Base-by-base conservation (phyloP, 2,797 vertebrate species). In the Scolopax rusticola region DNA sequence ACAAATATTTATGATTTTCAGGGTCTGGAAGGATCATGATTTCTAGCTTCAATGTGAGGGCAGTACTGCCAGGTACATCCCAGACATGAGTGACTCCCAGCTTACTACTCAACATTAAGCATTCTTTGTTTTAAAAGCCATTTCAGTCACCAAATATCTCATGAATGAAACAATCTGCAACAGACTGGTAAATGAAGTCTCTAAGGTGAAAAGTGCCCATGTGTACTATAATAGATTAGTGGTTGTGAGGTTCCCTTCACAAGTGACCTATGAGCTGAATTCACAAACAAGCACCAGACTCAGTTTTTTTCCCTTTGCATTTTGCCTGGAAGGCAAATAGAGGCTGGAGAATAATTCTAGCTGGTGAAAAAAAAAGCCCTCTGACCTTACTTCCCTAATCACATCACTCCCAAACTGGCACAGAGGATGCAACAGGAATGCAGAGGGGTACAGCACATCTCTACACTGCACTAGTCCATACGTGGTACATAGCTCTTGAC, bases 401-500 rank as follows among this genome's bases (percentile, higher is more conserved):
- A 45, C 75, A 40, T 36, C 4, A 1, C 47, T 70, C 47, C 54
- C 32, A 38, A 3, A 21, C 32, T 15, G 59, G 81, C 89, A 63
- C 12, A 56, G 91, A 82, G 30, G 56, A 69, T 56, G 71, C 56
- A 74, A 19, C 19, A 80, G 68, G 54, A 87, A 45, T 25, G 51
- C 68, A 51, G 67, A 19, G 63, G 21, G 14, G 80, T 74, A 78
- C 45, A 68, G 76, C 69, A 47, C 74, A 43, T 54, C 61, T 67
- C 45, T 25, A 27, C 0, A 1, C 86, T 54, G 77, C 33, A 3
- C 30, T 24, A 11, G 59, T 11, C 56, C 47, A 0, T 51, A 54
- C 0, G 2, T 69, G 89, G 78, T 70, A 43, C 13, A 1, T 2
- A 40, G 59, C n/a, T 53, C 21, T 11, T 1, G 0, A 2, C 0